Conservation (phyloP, 2,888 invertebrate species). For the Nebria brevicollis region DNA sequence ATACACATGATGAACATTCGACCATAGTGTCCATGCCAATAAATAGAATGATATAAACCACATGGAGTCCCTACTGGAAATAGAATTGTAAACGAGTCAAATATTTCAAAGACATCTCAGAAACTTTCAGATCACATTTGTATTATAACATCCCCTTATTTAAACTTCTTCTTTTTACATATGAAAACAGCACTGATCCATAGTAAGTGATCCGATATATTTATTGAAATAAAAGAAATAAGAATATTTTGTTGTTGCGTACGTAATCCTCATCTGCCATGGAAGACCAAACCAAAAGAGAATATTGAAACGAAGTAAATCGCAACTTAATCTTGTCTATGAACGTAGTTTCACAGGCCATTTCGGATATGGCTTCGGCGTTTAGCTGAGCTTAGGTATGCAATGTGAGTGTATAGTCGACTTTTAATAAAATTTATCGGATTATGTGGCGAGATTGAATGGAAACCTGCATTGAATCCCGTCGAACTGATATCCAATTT, state of each 20-base stretch:
- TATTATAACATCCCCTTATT: neutral
- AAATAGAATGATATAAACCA: neutral
- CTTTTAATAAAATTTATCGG: neutral
- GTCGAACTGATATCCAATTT: conserved; percentile 29
- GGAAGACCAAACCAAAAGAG: neutral
- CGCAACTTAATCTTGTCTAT: neutral
- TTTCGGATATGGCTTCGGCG: neutral
- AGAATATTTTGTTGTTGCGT: too few species aligned
- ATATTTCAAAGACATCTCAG: neutral
- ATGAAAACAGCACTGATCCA: too few species aligned
- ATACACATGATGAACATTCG: neutral
- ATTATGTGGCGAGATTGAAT: neutral
- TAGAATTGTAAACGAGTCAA: neutral
- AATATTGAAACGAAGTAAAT: neutral
- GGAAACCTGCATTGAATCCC: neutral
- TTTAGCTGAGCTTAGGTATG: neutral
- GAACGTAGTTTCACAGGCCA: neutral
- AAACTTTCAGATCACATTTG: neutral
- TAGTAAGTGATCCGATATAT: neutral
- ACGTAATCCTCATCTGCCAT: too few species aligned
- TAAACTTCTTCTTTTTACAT: neutral
- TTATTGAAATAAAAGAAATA: neutral
- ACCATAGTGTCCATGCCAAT: neutral
- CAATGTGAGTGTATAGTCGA: neutral
- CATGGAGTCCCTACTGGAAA: neutral